phyloP scores from a whole-genome alignment of 2,888 invertebrate species.

The Lasioglossum calceatum region DNA sequence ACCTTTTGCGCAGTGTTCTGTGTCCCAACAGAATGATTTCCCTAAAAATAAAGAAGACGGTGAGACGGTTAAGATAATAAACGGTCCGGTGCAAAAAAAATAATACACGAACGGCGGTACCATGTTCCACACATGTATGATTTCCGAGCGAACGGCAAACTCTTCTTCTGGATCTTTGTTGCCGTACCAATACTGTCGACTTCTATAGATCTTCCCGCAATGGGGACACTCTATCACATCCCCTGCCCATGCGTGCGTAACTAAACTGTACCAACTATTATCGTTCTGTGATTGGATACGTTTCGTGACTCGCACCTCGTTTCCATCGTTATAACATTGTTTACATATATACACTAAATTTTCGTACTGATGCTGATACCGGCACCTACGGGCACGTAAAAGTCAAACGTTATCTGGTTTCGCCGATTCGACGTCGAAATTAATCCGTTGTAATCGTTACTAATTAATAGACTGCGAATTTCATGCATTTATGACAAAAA shows the following conservation, averaged over 20 bases:
- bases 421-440: neutral
- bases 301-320: slow-evolving; percentile 87
- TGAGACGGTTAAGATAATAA: neutral
- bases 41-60: slow-evolving; percentile 49
- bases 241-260: slow-evolving; percentile 92
- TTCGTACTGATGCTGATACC: slow-evolving; percentile 91
- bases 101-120: slow-evolving; percentile 74
- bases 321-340: slow-evolving; percentile 87
- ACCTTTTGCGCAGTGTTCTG: slow-evolving; percentile 88
- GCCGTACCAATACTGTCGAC: slow-evolving; percentile 93
- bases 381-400: slow-evolving; percentile 81
- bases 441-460: neutral
- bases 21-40: slow-evolving; percentile 74
- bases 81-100: neutral
- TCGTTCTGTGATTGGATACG: slow-evolving; percentile 84
- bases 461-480: neutral
- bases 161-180: slow-evolving; percentile 91
- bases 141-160: slow-evolving; percentile 87
- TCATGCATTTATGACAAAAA: too few relatives aligned
- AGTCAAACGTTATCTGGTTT: neutral
- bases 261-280: slow-evolving; percentile 88
- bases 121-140: slow-evolving; percentile 86
- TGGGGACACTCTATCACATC: slow-evolving; percentile 91
- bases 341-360: slow-evolving; percentile 89
- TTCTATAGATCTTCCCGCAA: slow-evolving; percentile 90